Conservation (phyloP, 2,113 vertebrate species). For the Neolamprologus longior region DNA sequence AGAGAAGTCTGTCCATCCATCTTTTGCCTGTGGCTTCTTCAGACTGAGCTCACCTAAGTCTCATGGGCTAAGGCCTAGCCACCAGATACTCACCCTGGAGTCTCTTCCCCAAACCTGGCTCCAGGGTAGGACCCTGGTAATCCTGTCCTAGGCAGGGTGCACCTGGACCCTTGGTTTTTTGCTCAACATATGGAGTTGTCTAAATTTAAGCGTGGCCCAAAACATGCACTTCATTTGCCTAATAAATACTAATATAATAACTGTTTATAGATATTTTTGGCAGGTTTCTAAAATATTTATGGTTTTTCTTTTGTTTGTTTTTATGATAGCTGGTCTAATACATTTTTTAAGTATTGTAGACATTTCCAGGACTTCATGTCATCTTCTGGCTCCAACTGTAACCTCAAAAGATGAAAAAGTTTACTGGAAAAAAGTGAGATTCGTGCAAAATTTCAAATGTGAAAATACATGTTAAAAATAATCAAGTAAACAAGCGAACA, state of each 20-base stretch:
- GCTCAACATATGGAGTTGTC: background rate
- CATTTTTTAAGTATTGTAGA: background rate
- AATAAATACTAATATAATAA: background rate
- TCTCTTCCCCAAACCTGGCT: background rate
- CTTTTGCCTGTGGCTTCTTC: background rate
- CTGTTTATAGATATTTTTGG: background rate
- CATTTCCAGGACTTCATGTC: background rate
- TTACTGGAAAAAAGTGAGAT: background rate
- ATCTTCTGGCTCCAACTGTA: background rate
- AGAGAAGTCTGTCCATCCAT: background rate
- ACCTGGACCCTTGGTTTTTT: background rate
- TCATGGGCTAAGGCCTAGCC: background rate
- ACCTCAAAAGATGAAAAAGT: background rate
- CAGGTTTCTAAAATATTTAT: background rate
- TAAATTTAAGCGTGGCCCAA: background rate
- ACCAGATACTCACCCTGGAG: background rate
- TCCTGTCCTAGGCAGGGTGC: background rate
- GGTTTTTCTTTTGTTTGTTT: background rate
- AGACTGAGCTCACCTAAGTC: background rate
- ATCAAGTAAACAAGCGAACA: background rate
- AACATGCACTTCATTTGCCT: background rate
- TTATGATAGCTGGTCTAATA: background rate
- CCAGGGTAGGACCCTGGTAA: background rate
- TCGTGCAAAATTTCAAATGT: background rate
- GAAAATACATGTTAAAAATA: background rate